Evolutionary conservation across 2,113 vertebrate species (phyloP).

Genomic region (Regulus satrapa): DNA sequence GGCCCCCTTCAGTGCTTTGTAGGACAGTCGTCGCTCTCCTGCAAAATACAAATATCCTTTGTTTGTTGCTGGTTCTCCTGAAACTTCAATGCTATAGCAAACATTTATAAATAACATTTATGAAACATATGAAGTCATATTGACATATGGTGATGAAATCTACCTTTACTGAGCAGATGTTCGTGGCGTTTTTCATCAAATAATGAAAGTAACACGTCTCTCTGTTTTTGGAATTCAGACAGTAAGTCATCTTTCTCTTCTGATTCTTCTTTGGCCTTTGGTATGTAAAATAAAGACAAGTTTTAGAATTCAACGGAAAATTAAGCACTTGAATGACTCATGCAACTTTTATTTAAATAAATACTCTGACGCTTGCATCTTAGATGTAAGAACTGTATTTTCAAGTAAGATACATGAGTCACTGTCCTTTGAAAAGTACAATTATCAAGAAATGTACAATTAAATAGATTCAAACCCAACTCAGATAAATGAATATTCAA

Average conservation of each 20-base stretch:
- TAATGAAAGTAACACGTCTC: constrained; percentile 81
- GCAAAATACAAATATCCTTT: not conserved
- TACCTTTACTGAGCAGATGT: constrained; percentile 91
- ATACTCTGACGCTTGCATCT: not conserved
- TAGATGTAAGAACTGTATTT: not conserved
- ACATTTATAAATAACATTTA: not conserved
- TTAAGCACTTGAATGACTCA: not conserved
- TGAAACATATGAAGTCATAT: not conserved
- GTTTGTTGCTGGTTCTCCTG: not conserved
- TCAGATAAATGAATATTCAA: not conserved
- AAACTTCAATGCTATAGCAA: not conserved
- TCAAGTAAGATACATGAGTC: not conserved
- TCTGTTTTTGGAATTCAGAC: constrained; percentile 84
- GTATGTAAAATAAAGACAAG: constrained; percentile 7
- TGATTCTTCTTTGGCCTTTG: constrained; percentile 76
- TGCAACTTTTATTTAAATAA: not conserved
- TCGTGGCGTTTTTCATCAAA: constrained; percentile 94
- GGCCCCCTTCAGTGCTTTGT: constrained; percentile 88
- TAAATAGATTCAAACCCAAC: not conserved
- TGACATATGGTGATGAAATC: not conserved
- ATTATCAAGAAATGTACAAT: not conserved
- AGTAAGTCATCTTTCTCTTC: constrained; percentile 87
- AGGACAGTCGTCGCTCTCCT: constrained; percentile 86
- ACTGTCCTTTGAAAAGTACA: not conserved
- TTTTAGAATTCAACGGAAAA: not conserved